Evolutionary conservation across 2,113 vertebrate species (phyloP).

Genomic region (Istiophorus platypterus): DNA sequence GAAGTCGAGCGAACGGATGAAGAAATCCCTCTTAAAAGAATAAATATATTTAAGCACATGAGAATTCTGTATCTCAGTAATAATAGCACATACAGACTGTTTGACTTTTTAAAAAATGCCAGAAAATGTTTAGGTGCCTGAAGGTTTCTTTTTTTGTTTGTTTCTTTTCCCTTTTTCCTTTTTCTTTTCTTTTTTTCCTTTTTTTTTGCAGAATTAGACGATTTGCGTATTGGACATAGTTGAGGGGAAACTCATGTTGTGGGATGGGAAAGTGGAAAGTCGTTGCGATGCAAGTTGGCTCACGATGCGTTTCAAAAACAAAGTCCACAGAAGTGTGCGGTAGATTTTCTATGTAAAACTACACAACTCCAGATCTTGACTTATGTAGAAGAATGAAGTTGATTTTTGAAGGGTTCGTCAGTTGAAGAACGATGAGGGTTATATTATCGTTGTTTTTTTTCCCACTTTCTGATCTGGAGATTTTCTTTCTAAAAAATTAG

Average conservation of each 20-base stretch:
- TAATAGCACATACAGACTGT: conserved; percentile 17
- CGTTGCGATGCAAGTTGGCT: neutral
- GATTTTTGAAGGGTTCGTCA: neutral
- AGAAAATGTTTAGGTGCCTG: neutral
- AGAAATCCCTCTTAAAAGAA: no score
- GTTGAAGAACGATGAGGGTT: neutral
- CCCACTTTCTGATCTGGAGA: no score
- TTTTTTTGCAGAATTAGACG: neutral
- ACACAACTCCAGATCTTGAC: neutral
- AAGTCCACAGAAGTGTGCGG: neutral
- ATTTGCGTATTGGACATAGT: neutral
- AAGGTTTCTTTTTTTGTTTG: no score
- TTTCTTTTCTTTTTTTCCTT: no score
- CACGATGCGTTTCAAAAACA: neutral
- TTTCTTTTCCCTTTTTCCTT: no score
- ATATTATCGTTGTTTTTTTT: neutral
- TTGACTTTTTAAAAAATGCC: neutral
- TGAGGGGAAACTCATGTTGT: conserved; percentile 11
- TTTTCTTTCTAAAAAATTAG: neutral
- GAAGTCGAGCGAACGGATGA: no score
- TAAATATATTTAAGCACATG: conserved; percentile 16
- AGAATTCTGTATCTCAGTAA: neutral
- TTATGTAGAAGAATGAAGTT: neutral
- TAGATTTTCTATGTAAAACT: neutral
- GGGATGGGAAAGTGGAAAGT: conserved; percentile 44